These are phyloP conservation scores for Apodemia zela DNA, from an alignment of 2,888 invertebrate genomes.

Conservation along the genomic window DNA sequence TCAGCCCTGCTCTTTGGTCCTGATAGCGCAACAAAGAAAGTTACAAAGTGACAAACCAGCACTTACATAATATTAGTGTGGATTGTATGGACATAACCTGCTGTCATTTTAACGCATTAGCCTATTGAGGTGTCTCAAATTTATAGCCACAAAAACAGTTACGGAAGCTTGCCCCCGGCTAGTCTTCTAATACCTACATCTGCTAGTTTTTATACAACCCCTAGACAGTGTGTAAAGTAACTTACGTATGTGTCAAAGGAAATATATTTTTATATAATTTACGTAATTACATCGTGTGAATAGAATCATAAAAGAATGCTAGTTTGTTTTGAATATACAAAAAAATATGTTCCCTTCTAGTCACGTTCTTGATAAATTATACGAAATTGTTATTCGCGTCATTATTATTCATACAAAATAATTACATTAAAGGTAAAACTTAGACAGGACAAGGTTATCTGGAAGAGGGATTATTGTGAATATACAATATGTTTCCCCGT, in stretches of 20 bases:
- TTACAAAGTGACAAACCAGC: no score
- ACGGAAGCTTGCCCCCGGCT: no score
- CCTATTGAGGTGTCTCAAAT: no score
- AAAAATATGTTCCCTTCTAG: not conserved
- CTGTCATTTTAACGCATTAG: no score
- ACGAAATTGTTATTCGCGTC: constrained; percentile 6
- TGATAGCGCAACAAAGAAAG: no score
- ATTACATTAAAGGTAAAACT: not conserved
- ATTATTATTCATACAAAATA: not conserved
- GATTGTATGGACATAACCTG: no score
- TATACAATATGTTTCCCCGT: no score
- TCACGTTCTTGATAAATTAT: constrained; percentile 3
- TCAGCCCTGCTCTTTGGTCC: no score
- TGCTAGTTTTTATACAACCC: not conserved
- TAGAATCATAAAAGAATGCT: not conserved
- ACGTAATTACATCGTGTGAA: constrained; percentile 1
- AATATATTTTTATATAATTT: not conserved
- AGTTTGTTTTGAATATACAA: constrained; percentile 2
- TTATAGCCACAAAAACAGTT: no score
- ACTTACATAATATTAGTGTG: no score
- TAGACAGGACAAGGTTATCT: not conserved
- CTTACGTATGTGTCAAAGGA: constrained; percentile 5
- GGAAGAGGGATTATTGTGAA: not conserved
- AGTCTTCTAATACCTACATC: no score
- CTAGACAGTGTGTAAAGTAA: not conserved